Evolutionary conservation across 2,113 vertebrate species (phyloP).

Genomic region (Ailurus styani): DNA sequence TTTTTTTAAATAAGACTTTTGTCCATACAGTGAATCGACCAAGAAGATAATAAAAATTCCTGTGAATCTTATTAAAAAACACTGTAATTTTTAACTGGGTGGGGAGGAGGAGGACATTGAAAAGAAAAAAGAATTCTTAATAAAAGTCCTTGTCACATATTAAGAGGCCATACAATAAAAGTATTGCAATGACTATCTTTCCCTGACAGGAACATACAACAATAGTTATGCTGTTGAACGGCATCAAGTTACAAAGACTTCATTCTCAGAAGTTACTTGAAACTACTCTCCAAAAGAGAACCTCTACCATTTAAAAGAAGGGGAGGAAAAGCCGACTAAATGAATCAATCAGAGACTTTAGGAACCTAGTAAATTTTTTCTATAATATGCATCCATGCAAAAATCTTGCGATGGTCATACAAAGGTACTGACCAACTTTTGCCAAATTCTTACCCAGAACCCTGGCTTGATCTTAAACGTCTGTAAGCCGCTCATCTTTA

Average conservation of each 20-base stretch:
- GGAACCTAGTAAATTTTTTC: not conserved
- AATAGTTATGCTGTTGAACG: conserved; percentile 85
- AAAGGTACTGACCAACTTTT: not conserved
- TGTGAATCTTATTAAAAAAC: not conserved
- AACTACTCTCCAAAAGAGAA: conserved; percentile 81
- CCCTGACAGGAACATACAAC: conserved; percentile 80
- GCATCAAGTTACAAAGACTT: conserved; percentile 84
- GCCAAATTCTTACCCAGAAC: not conserved
- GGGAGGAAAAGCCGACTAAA: not conserved
- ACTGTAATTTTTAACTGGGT: not conserved
- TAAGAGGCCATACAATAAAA: conserved; percentile 81
- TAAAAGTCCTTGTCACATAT: conserved; percentile 59
- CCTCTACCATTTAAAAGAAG: conserved; percentile 57
- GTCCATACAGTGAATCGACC: not conserved
- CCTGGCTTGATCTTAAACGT: not conserved
- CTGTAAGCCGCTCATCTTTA: not conserved
- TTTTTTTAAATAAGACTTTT: not conserved
- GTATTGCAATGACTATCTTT: conserved; percentile 78
- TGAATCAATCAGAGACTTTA: conserved; percentile 36
- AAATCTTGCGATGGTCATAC: not conserved
- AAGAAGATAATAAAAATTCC: conserved; percentile 26
- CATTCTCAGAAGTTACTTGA: conserved; percentile 88
- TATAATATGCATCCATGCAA: not conserved
- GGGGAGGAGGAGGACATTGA: not conserved
- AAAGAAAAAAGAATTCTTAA: conserved; percentile 39